phyloP scores from a whole-genome alignment of 2,888 invertebrate genomes.

The Latheticus oryzae region DNA sequence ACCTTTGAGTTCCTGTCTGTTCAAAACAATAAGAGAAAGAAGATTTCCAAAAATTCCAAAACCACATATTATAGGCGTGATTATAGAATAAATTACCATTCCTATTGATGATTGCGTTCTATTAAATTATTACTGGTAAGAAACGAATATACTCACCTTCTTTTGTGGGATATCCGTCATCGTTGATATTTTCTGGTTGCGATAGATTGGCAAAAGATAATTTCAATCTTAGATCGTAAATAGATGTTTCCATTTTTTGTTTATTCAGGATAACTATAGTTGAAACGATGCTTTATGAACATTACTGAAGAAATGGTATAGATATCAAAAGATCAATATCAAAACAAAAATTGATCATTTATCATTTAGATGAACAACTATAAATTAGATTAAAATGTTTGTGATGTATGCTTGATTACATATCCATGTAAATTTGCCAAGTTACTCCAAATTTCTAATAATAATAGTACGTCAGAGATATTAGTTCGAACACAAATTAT shows the following conservation, averaged over 20 bases:
- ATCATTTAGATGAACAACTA: slow-evolving; percentile 27
- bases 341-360: no score
- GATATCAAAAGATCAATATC: slow-evolving; percentile 51
- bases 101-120: slow-evolving; percentile 42
- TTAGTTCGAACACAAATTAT: not conserved
- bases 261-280: no score
- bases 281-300: slow-evolving; percentile 5
- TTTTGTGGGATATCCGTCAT: slow-evolving; percentile 40
- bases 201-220: not conserved
- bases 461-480: slow-evolving; percentile 19
- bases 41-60: slow-evolving; percentile 60
- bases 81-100: slow-evolving; percentile 58
- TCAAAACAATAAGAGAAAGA: slow-evolving; percentile 57
- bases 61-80: slow-evolving; percentile 59
- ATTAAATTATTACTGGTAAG: no score
- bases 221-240: slow-evolving; percentile 19
- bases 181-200: slow-evolving; percentile 6
- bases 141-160: slow-evolving; percentile 49
- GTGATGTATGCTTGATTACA: slow-evolving; percentile 37
- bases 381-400: slow-evolving; percentile 39
- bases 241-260: slow-evolving; percentile 5
- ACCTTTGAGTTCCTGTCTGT: slow-evolving; percentile 54
- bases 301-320: slow-evolving; percentile 5
- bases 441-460: slow-evolving; percentile 30
- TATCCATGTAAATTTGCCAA: slow-evolving; percentile 32